Evolutionary conservation across 2,888 invertebrate species (phyloP).

Genomic region (Hofmannophila pseudospretella): DNA sequence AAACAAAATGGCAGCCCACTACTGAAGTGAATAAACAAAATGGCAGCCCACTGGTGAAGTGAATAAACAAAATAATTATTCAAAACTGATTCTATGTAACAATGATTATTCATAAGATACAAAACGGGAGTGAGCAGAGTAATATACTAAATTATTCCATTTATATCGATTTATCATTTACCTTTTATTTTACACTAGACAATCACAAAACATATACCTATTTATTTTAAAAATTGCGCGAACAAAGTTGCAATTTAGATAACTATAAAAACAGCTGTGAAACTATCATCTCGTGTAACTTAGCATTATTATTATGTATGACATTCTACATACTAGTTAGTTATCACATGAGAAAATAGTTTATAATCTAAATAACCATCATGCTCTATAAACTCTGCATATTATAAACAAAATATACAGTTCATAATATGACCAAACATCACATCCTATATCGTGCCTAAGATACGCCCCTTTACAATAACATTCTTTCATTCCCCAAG

Average conservation of each 20-base stretch:
- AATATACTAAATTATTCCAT: slow-evolving; percentile 2
- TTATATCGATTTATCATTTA: slow-evolving; percentile 10
- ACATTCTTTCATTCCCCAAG: not conserved
- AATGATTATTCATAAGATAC: slow-evolving; percentile 14
- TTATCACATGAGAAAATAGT: slow-evolving; percentile 10
- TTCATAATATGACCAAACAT: no score
- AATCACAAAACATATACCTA: slow-evolving; percentile 17
- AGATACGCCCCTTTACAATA: no score
- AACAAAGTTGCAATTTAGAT: slow-evolving; percentile 23
- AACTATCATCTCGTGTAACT: slow-evolving; percentile 3
- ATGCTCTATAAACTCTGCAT: slow-evolving; percentile 12
- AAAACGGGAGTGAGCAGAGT: slow-evolving; percentile 5
- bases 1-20: no score
- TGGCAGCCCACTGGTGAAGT: slow-evolving; percentile 10
- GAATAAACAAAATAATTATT: slow-evolving; percentile 20
- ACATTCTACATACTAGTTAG: no score
- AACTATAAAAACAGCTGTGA: slow-evolving; percentile 18
- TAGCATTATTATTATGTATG: not conserved
- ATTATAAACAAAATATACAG: slow-evolving; percentile 18
- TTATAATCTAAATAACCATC: slow-evolving; percentile 3
- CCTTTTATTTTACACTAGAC: slow-evolving; percentile 14
- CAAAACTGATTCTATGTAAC: slow-evolving; percentile 39
- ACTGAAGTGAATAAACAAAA: slow-evolving; percentile 14
- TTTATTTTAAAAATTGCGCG: slow-evolving; percentile 27
- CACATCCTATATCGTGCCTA: no score